These are phyloP conservation scores for Podabrus alpinus DNA, from an alignment of 2,888 invertebrate species.

Conservation along the genomic window DNA sequence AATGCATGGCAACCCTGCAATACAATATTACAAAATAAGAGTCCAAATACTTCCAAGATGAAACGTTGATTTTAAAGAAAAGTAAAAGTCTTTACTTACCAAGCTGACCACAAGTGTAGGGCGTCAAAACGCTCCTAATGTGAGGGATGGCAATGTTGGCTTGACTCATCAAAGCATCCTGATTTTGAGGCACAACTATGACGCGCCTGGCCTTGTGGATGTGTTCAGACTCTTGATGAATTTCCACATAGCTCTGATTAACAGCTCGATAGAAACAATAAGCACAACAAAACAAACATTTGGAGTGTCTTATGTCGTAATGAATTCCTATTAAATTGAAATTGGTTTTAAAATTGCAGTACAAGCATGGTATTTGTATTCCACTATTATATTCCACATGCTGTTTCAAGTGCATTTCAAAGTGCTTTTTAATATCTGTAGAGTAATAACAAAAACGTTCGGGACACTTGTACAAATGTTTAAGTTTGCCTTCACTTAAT, in stretches of 20 bases:
- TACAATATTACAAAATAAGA: too few relatives aligned
- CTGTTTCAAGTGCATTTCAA: conserved; percentile 53
- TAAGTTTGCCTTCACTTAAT: conserved; percentile 49
- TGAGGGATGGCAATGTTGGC: conserved; percentile 23
- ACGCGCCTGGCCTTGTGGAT: conserved; percentile 34
- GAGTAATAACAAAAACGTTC: conserved; percentile 57
- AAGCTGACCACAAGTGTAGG: conserved; percentile 40
- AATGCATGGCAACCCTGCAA: too few relatives aligned
- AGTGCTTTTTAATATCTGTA: conserved; percentile 48
- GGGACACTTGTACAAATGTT: conserved; percentile 63
- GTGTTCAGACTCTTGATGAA: conserved; percentile 60
- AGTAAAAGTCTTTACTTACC: conserved; percentile 30
- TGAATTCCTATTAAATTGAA: conserved; percentile 56
- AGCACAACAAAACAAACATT: conserved; percentile 66
- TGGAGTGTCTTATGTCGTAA: conserved; percentile 64
- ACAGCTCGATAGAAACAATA: conserved; percentile 71
- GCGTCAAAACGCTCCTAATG: conserved; percentile 39
- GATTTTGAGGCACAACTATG: conserved; percentile 42
- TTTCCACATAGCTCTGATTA: conserved; percentile 62
- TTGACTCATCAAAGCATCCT: conserved; percentile 31
- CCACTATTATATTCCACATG: conserved; percentile 40
- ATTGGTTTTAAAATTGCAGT: conserved; percentile 56
- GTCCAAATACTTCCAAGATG: too few relatives aligned
- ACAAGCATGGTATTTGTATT: conserved; percentile 55
- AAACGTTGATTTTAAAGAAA: too few relatives aligned